A percentile compares a stretch with the other conserved stretches of the same genome.
phyloP scores from a whole-genome alignment of 92 coral and sea anemone genomes.

The Parazoanthus swiftii region DNA sequence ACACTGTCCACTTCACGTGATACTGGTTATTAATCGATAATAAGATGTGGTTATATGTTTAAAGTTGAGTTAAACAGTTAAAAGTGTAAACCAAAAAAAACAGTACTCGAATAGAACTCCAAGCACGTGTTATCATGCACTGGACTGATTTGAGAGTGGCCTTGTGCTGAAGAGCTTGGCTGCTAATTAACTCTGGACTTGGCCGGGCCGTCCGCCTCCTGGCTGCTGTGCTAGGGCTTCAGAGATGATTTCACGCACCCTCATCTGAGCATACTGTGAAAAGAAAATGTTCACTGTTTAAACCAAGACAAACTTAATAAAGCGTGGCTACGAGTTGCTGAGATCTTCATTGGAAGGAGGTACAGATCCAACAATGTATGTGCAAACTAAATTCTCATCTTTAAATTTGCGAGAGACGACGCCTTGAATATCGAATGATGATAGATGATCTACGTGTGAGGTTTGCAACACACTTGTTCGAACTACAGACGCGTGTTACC shows the following conservation, averaged over 20 bases:
- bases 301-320: neutral
- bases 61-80: conserved; percentile 24
- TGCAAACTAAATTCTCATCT: no score
- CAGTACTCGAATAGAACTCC: neutral
- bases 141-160: conserved; percentile 18
- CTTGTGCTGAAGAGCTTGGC: neutral
- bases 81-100: conserved; percentile 35
- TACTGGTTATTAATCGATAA: conserved; percentile 21
- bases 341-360: neutral
- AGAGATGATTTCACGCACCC: conserved; percentile 57
- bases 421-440: neutral
- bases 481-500: conserved; percentile 42
- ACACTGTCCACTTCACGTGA: conserved; percentile 3
- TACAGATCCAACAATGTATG: neutral
- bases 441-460: no score
- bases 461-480: no score
- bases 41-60: conserved; percentile 35
- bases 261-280: conserved; percentile 67
- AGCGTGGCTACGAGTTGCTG: no score
- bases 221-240: conserved; percentile 43
- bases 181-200: conserved; percentile 32
- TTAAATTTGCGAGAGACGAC: neutral
- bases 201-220: conserved; percentile 32
- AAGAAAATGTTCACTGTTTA: neutral
- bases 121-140: conserved; percentile 6